A percentile compares a stretch with the other conserved stretches of the same genome.
phyloP scores from a whole-genome alignment of 2,113 vertebrate genomes.

The Alethe castanea region DNA sequence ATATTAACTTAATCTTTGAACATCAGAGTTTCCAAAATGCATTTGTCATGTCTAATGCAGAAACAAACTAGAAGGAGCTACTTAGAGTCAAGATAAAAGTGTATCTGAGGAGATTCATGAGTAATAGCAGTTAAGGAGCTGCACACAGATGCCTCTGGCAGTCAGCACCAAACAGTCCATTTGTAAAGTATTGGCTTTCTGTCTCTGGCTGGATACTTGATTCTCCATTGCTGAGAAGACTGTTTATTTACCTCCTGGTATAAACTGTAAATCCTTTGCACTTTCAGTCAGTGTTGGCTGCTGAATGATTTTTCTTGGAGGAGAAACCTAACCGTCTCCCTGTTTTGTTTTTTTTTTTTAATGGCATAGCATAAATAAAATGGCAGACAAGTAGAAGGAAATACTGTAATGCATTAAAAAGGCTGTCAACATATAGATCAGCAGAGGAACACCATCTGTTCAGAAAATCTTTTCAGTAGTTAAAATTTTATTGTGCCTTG shows the following conservation, averaged over 20 bases:
- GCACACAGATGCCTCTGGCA: constrained; percentile 45
- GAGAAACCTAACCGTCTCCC: rapidly evolving
- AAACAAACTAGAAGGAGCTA: constrained; percentile 36
- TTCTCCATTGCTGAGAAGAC: constrained; percentile 40
- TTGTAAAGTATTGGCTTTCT: constrained; percentile 71
- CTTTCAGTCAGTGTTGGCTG: constrained; percentile 16
- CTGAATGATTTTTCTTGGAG: neutral
- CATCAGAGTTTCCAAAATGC: constrained; percentile 38
- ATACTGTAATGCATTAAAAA: neutral
- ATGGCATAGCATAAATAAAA: neutral
- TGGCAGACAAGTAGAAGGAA: neutral
- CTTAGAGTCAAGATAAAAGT: constrained; percentile 49
- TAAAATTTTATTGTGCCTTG: neutral
- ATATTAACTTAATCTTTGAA: constrained; percentile 30
- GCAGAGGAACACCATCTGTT: constrained; percentile 18
- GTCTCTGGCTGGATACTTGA: constrained; percentile 56
- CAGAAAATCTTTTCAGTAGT: neutral
- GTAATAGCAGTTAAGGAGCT: constrained; percentile 33
- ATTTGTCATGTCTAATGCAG: constrained; percentile 56
- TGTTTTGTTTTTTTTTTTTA: neutral
- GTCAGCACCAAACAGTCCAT: neutral
- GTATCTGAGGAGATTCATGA: constrained; percentile 47
- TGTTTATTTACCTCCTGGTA: constrained; percentile 62
- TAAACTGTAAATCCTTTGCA: constrained; percentile 53
- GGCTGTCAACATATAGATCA: neutral